Base-by-base conservation (phyloP, 2,797 vertebrate genomes). In the Anguilla obscura region DNA sequence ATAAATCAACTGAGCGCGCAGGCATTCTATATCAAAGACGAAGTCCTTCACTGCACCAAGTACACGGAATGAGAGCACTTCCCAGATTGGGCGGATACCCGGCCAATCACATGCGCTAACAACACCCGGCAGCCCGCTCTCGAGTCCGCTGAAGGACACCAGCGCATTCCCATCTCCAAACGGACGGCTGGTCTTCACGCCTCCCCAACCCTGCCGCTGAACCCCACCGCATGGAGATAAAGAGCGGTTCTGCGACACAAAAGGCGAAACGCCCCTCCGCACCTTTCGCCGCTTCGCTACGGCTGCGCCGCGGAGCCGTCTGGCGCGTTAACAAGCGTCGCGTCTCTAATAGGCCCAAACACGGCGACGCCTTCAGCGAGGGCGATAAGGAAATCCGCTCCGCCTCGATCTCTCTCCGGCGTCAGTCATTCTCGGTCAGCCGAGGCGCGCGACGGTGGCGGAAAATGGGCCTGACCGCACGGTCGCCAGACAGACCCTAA, bases 301-400 rank as follows among this genome's bases (percentile, higher is more conserved):
- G 40, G 56, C 54, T n/a, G 16, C 14, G 56, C 58, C 10, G 24
- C 30, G 7, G 45, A 66, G 60, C 0, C 24, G 30, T 69, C 85
- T n/a, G 58, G 33, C 40, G 36, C 12, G 33, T 14, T 86, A 10
- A 63, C 24, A n/a, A 71, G 66, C 8, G 60, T 12, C 16, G 40
- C 52, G 36, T 21, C 33, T 40, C 18, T 63, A 66, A 86, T 66
- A 63, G 66, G 33, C 60, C 63, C 85, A 66, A 36, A 69, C 85
- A 48, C 60, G 69, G 69, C 48, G 48, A 85, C 14, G 52, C 54
- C 83, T 85, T 58, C 58, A 58, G 58, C 27, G 52, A 85, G 48
- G 83, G 30, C 16, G 27, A 30, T 40, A 3, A 58, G 50, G 69
- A 45, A 86, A 86, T 40, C 54, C 33, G 84, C 30, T 7, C 12